Evolutionary conservation across 2,113 vertebrate species (phyloP), one percentile per base, ranked within the genome.

Genomic region (Ovis canadensis): DNA sequence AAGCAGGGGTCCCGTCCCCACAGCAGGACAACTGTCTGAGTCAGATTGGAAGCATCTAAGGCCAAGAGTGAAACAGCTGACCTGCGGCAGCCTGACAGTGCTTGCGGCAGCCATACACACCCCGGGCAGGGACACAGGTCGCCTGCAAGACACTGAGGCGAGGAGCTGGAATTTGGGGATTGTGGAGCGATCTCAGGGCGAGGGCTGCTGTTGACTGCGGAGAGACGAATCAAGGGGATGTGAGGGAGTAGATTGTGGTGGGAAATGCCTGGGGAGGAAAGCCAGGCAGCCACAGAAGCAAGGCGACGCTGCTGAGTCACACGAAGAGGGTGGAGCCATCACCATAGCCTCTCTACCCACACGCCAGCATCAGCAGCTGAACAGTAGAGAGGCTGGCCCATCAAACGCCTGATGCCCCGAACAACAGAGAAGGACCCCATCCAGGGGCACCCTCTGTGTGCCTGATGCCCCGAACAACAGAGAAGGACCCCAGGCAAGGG

Each of bases 381-480:
- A 1, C 62, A 67, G 4, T 5, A n/a, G 62, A 9, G 16, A n/a
- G 33, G 33, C 33, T 10, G 62, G 62, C 62, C 62, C 62, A 19
- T 9, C 33, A 9, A 67, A 4, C 0, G 16, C 62, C 62, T 19
- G 7, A 4, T 0, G 7, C 62, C 5, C 33, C 19, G 54, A 21
- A 8, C 54, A 8, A 50, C 48, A 62, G 60, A 62, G 60, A 0
- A 62, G 60, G 60, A 15, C 29, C 60, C 29, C 60, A 15, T 12
- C 27, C 59, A 31, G 59, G 59, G 59, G 59, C 27, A 13, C 62
- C 15, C 16, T n/a, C 62, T 19, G 2, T 19, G 62, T n/a, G 33
- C 33, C 64, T 3, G 64, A n/a, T 1, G 33, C 33, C 0, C 33
- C 16, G 0, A 19, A 2, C 33, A 19, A 2, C 33, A n/a, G 33